Evolutionary conservation across 53 echinoderm and acorn worm genomes (phyloP).

Genomic region (Holothuria scabra): DNA sequence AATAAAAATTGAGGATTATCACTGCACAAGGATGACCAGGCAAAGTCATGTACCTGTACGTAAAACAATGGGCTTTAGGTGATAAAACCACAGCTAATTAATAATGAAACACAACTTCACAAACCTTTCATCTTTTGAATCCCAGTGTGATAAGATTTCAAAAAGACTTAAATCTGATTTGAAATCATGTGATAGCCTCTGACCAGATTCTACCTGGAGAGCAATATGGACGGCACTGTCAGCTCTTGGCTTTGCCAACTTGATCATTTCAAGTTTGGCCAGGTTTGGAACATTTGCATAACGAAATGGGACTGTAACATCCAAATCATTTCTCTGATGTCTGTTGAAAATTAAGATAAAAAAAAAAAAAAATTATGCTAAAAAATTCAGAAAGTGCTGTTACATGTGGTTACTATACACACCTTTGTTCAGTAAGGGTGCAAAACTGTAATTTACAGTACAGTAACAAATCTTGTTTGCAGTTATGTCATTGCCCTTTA

Average conservation of each 20-base stretch:
- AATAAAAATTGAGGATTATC: too few relatives aligned
- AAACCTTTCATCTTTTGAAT: constrained; percentile 60
- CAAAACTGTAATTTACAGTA: too few relatives aligned
- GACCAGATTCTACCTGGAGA: constrained; percentile 76
- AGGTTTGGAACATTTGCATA: constrained; percentile 93
- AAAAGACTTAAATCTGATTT: constrained; percentile 64
- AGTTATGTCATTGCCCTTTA: too few relatives aligned
- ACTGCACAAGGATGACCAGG: too few relatives aligned
- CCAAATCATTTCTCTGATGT: constrained; percentile 79
- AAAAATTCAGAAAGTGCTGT: too few relatives aligned
- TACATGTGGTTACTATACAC: too few relatives aligned
- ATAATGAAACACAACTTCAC: not conserved
- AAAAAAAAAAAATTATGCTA: too few relatives aligned
- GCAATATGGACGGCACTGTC: constrained; percentile 74
- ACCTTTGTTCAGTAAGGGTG: too few relatives aligned
- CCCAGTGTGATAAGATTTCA: constrained; percentile 81
- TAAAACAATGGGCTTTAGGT: too few relatives aligned
- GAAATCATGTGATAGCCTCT: constrained; percentile 83
- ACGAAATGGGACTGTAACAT: constrained; percentile 80
- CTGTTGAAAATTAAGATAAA: constrained; percentile 22
- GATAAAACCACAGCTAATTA: too few relatives aligned
- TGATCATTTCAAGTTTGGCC: constrained; percentile 92
- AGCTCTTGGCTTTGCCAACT: constrained; percentile 62
- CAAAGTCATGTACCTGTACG: too few relatives aligned
- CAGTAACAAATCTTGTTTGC: too few relatives aligned